These are phyloP conservation scores for Galemys pyrenaicus DNA, from an alignment of 2,113 vertebrate genomes.

Conservation along the genomic window DNA sequence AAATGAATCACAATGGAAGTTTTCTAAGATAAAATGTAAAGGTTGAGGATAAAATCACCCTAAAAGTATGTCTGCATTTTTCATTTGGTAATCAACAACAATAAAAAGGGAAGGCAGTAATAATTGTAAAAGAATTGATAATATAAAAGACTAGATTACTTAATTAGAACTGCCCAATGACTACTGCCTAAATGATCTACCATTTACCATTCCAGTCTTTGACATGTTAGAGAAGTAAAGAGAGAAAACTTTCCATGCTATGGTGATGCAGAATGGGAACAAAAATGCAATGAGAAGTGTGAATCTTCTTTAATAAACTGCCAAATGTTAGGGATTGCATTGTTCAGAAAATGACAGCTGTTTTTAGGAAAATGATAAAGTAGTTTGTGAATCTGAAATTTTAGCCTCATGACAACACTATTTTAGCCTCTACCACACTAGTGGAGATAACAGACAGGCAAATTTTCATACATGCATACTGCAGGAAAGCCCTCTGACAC, in stretches of 20 bases:
- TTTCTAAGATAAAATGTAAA: conserved; percentile 39
- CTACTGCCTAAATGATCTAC: not conserved
- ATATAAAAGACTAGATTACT: not conserved
- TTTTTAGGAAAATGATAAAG: not conserved
- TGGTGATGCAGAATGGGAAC: not conserved
- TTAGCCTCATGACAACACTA: not conserved
- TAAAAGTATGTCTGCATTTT: conserved; percentile 14
- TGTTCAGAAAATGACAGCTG: not conserved
- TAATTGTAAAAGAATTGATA: not conserved
- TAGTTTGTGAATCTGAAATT: conserved; percentile 1
- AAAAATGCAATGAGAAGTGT: not conserved
- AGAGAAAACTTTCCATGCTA: not conserved
- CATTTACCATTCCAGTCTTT: not conserved
- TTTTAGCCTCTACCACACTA: too few species aligned
- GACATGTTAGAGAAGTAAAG: not conserved
- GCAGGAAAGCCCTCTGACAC: not conserved
- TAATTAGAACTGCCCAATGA: not conserved
- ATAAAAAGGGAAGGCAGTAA: not conserved
- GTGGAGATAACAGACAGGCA: not conserved
- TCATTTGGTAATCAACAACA: not conserved
- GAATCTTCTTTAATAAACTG: not conserved
- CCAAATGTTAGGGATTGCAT: not conserved
- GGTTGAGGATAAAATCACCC: not conserved
- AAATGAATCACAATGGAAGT: conserved; percentile 48
- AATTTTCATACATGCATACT: not conserved